These are phyloP conservation scores for Colletes gigas DNA, from an alignment of 1,140 invertebrate species.

Conservation along the genomic window DNA sequence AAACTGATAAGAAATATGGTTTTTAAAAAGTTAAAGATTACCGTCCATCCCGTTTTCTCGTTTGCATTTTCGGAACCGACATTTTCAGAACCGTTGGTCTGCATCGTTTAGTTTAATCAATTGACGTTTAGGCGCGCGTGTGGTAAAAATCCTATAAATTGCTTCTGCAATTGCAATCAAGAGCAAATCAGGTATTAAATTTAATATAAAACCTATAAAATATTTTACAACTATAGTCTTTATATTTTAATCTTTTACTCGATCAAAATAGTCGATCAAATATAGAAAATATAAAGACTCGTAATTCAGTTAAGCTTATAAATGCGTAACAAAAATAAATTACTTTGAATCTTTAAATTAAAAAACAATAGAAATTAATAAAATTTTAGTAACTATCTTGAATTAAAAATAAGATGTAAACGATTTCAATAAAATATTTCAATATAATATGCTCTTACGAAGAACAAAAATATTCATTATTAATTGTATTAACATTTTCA, in stretches of 20 bases:
- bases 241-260: neutral
- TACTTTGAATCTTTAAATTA: neutral
- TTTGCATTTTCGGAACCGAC: slow-evolving; percentile 73
- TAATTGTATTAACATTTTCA: too few species aligned
- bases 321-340: neutral
- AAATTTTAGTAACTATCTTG: neutral
- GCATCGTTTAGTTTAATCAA: slow-evolving; percentile 66
- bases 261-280: neutral
- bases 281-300: too few species aligned
- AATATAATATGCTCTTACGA: too few species aligned
- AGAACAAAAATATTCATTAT: too few species aligned
- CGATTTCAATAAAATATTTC: neutral
- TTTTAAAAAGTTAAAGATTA: slow-evolving; percentile 58
- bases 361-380: neutral
- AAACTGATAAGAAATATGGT: neutral
- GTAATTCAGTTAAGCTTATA: neutral
- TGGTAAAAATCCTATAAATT: slow-evolving; percentile 4
- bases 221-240: neutral
- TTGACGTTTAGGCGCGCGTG: neutral
- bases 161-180: slow-evolving; percentile 10
- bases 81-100: slow-evolving; percentile 77
- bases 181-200: neutral
- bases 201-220: neutral
- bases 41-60: slow-evolving; percentile 77
- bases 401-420: neutral